Base-by-base conservation (phyloP, 2,888 invertebrate species). In the Chrysina gloriosa region DNA sequence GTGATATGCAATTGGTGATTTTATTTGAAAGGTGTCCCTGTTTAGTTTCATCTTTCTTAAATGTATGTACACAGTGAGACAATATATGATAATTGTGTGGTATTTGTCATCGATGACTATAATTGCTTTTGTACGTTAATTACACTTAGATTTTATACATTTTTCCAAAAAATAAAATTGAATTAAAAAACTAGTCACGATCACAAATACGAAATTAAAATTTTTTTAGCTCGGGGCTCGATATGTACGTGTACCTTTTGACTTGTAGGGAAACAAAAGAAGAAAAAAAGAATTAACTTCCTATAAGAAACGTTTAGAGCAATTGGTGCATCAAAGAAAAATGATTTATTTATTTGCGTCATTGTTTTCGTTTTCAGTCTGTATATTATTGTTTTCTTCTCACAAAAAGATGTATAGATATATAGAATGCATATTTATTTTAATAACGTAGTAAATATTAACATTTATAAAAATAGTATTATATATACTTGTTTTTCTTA, bases 371-470 rank as follows among this genome's bases (percentile, higher is more conserved):
- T 48, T 42, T 42, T 47, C 27, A 25, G 14, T 58, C 36, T 50
- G 64, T 66, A 58, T 45, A 34, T 58, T 58, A 29, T 58, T 47
- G 54, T 54, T 54, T 54, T 27, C 29, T 66, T 66, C 56, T 25
- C 56, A 29, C 19, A 34, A 66, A 65, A 65, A 65, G 39, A 47
- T 66, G 58, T 66, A 58, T 58, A 66, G 54, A 66, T 66, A 56
- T 66, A 66, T 66, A 66, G 66, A 66, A 56, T 61, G 58, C 58
- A 66, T 63, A 69, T 69, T 71, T 69, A 69, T 71, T 71, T 69
- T 71, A 69, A 65, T 61, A 50, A 52, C 67, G 69, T 71, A 69
- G 67, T 69, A 65, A 71, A 67, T 71, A 71, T 71, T 71, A 69
- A 69, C 71, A 71, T 54, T 71, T 65, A 65, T 66, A 34, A 58